Conservation (phyloP, 1,140 invertebrate genomes). For the Bombus ignitus region DNA sequence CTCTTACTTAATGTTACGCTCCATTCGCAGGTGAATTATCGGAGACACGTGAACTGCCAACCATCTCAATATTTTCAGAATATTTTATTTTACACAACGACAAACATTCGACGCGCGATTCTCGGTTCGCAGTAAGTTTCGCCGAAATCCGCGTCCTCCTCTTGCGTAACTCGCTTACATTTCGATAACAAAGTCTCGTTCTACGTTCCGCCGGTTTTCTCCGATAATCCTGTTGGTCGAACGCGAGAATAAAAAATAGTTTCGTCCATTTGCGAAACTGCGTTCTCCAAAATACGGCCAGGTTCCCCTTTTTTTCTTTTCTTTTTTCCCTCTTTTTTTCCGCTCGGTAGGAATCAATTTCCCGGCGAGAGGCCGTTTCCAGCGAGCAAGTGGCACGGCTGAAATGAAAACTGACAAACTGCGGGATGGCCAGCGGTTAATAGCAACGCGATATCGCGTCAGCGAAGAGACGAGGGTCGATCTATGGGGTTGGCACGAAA, state of each 20-base stretch:
- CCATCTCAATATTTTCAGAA: too few species aligned
- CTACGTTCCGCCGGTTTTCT: too few species aligned
- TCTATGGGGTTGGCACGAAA: neutral
- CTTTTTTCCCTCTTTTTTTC: neutral
- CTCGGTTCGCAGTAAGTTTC: too few species aligned
- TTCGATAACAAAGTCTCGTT: too few species aligned
- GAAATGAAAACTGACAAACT: constrained; percentile 38
- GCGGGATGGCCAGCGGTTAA: constrained; percentile 14
- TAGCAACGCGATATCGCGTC: constrained; percentile 7
- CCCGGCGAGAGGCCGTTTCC: neutral
- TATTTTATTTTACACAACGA: too few species aligned
- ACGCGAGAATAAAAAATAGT: neutral
- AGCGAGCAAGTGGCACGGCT: neutral
- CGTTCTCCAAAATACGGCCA: neutral
- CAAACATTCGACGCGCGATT: too few species aligned
- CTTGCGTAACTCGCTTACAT: too few species aligned
- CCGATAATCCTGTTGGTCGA: too few species aligned
- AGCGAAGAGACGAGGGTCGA: neutral
- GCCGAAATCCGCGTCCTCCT: too few species aligned
- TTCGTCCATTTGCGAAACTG: neutral
- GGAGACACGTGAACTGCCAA: too few species aligned
- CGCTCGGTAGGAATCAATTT: constrained; percentile 6
- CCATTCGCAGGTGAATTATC: too few species aligned
- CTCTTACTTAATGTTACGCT: too few species aligned
- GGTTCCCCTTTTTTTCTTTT: neutral